Evolutionary conservation across 2,797 vertebrate genomes (phyloP), one percentile per base, ranked within the genome.

Genomic region (Eurystomus glaucurus): DNA sequence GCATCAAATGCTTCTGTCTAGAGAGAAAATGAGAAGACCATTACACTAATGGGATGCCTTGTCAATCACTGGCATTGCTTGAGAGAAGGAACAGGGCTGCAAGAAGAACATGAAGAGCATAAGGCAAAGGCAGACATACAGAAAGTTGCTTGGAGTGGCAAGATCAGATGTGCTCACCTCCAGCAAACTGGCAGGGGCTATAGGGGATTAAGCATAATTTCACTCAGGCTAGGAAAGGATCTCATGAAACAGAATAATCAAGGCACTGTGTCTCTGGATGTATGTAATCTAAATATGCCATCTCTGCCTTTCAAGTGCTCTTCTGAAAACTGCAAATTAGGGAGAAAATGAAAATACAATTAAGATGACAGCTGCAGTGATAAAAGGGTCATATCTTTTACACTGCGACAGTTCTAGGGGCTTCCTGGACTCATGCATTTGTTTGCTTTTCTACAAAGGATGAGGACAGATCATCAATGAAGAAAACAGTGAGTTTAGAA

Each of bases 211-310:
- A 93, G 35, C 8, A 11, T 75, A 85, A 62, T 62, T 93, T 82
- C 84, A 82, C 9, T 69, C 45, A 69, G 51, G n/a, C 66, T 85
- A 85, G 86, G 62, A 92, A 93, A 88, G 64, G 54, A 45, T 39
- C 39, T 64, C 54, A 71, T 18, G 62, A 87, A 94, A 87, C 17
- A 51, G 58, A 93, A 95, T 35, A 87, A 79, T 76, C 70, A 82
- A 58, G 37, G 25, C 14, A 60, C 31, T 66, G 37, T 84, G 66
- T 45, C 61, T 94, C 50, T 70, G 35, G 54, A 54, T 70, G 28
- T 48, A 51, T 62, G 35, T 22, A 92, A 96, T 92, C 83, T 88
- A 93, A 96, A 94, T 94, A 82, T 68, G 80, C 74, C 74, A 95
- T 70, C 74, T 82, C 64, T 95, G 80, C 51, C 71, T 94, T 96